Base-by-base conservation (phyloP, 2,888 invertebrate species). In the Philopedon plagiatum region DNA sequence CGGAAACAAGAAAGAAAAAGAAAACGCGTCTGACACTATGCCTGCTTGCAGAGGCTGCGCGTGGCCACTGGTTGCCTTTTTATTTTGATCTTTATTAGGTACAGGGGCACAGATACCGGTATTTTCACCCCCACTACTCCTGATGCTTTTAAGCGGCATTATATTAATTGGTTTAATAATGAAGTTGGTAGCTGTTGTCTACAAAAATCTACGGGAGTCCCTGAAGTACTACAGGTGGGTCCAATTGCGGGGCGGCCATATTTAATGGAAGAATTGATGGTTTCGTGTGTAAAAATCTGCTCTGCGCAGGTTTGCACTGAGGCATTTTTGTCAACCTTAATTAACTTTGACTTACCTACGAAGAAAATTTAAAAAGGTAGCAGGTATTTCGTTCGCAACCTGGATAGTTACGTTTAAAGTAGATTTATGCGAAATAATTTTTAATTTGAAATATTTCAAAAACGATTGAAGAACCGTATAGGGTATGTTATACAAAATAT, bases 11-110 rank as follows among this genome's bases (percentile, higher is more conserved):
- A 29, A 34, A 51, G 13, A 51, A 70, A 19, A 49, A 26, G 57
- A 61, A 62, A 67, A 68, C 82, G 83, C 83, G 84, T 85, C 85
- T 85, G 85, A 85, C 85, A 85, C 85, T 85, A 85, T 84, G 85
- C 81, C 84, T 83, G 83, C 83, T 83, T 84, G 84, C 84, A 83
- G 83, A 79, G 77, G 76, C 69, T 65, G 54, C 44, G 66, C 51
- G 21, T 60, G 57, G 60, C 54, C 19, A 41, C 62, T 26, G n/a
- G n/a, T n/a, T 11, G 13, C 18, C 15, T 34, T 68, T 34, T 51
- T 32, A 32, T 37, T 44, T 21, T 37, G 13, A 51, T 57, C 11
- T 44, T 46, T 11, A 57, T 63, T 41, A 34, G 5, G 21, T 23
- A 57, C 61, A 60, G 61, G 67, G 67, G 61, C 46, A 51, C 23